Conservation (phyloP, 2,113 vertebrate genomes). For the Gallinago paraguaiae region DNA sequence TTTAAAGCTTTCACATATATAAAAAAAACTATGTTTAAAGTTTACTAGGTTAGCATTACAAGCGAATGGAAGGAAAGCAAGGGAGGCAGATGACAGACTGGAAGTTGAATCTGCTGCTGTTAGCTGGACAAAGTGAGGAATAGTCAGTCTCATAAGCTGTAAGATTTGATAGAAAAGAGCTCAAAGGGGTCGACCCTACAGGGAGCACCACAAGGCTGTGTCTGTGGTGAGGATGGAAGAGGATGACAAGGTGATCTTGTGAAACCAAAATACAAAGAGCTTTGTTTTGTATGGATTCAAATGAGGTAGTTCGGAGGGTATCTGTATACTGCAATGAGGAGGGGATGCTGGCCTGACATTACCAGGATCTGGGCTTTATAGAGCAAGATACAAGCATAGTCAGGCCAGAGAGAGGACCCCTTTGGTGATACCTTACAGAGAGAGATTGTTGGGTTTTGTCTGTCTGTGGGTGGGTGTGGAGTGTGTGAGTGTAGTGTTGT, state of each 20-base stretch:
- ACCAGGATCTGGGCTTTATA: not conserved
- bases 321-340: not conserved
- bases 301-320: not conserved
- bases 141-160: not conserved
- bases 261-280: not conserved
- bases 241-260: not conserved
- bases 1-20: not conserved
- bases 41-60: not conserved
- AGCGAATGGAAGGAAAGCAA: not conserved
- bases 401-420: not conserved
- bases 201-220: not conserved
- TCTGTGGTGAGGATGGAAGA: not conserved
- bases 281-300: not conserved
- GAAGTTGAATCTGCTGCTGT: not conserved
- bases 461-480: too few relatives aligned
- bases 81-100: not conserved
- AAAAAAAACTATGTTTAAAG: not conserved
- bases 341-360: not conserved
- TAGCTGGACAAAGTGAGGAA: not conserved
- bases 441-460: too few relatives aligned
- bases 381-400: not conserved
- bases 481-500: too few relatives aligned
- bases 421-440: not conserved
- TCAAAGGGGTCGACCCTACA: not conserved
- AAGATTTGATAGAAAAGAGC: not conserved